Evolutionary conservation across 2,113 vertebrate species (phyloP), one percentile per base, ranked within the genome.

Genomic region (Dissostichus mawsoni): DNA sequence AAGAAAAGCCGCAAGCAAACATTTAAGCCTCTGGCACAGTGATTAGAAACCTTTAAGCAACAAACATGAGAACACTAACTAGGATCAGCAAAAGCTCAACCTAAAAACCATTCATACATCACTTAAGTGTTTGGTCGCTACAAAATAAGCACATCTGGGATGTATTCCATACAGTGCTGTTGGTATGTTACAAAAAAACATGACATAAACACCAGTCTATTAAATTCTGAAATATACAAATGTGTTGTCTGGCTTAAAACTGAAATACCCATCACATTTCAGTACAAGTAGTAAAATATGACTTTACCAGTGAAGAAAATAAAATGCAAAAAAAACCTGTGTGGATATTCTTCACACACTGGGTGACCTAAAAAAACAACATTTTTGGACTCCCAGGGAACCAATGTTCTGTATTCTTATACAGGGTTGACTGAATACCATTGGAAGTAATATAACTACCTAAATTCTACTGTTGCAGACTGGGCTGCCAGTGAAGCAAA

Each of bases 1-100:
- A 83, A 69, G 76, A 68, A 87, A 82, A 73, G 86, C 88, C 90
- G 87, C 72, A 10, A 86, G 84, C 87, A 78, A 90, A 82, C 74
- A 73, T 72, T 76, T 63, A 83, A 81, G 86, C 83, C 83, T 82
- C 75, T 78, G 78, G 82, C 86, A 76, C 68, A 84, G 82, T 63
- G 63, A 82, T 80, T 85, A 81, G 78, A 87, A 82, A 73, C 61
- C 90, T 83, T 50, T n/a, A 57, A 71, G 85, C 69, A 82, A 78
- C 77, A 52, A 61, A 85, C 36, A 88, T 10, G 68, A 69, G 66
- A 89, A 83, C 85, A 72, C 41, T 87, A 50, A 73, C 74, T 51
- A 13, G 53, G 65, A 82, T 88, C 78, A 86, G 85, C 84, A 83
- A 87, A 86, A 86, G 62, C 45, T 57, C 52, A 75, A 82, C 56